Conservation (phyloP, 2,797 vertebrate genomes). For the Harpagifer antarcticus region DNA sequence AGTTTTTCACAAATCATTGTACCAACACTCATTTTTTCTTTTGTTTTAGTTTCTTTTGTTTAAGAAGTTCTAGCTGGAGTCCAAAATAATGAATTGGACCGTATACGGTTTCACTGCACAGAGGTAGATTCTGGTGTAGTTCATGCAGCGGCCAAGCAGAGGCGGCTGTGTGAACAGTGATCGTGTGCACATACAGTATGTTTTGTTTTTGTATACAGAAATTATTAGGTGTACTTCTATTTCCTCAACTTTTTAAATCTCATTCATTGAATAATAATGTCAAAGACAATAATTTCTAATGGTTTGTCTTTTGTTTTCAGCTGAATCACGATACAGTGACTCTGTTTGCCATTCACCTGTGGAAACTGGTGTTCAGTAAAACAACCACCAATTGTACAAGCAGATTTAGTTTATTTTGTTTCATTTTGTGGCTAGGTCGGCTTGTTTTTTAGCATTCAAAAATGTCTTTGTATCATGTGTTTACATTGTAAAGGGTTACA, state of each 20-base stretch:
- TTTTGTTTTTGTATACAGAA: constrained; percentile 30
- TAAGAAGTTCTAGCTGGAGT: constrained; percentile 48
- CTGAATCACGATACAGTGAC: constrained; percentile 43
- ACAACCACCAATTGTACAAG: constrained; percentile 57
- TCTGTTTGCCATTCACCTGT: constrained; percentile 59
- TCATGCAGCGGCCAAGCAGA: constrained; percentile 45
- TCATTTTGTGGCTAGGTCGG: constrained; percentile 66
- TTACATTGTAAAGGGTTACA: constrained; percentile 87
- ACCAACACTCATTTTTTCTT: constrained; percentile 55
- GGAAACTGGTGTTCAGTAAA: constrained; percentile 51
- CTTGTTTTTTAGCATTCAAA: constrained; percentile 75
- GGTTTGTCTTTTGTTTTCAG: constrained; percentile 74
- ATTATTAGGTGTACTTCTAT: constrained; percentile 52
- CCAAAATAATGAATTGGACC: constrained; percentile 59
- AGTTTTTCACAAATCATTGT: constrained; percentile 46
- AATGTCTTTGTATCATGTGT: constrained; percentile 83
- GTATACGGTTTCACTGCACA: constrained; percentile 56
- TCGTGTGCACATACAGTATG: constrained; percentile 50
- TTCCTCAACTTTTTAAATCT: constrained; percentile 43
- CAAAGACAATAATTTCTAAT: constrained; percentile 72
- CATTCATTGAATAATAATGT: constrained; percentile 50
- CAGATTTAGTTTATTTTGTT: constrained; percentile 64
- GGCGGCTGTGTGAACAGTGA: constrained; percentile 37
- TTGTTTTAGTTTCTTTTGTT: constrained; percentile 40
- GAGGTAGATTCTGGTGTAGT: constrained; percentile 49